phyloP scores from a whole-genome alignment of 2,888 invertebrate genomes.

The Achlya flavicornis region DNA sequence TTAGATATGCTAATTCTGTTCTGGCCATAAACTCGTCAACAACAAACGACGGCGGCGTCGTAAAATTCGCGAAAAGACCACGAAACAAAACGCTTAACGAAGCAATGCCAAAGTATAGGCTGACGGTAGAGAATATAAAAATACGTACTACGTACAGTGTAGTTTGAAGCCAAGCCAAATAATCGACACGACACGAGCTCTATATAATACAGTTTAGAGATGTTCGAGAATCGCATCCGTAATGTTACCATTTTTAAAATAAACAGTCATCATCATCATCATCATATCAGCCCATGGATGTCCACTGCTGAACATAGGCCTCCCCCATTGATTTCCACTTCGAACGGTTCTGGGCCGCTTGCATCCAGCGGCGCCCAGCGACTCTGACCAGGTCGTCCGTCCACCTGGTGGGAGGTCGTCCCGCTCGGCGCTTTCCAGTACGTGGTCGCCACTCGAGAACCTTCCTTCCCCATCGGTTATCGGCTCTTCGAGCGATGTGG shows the following conservation, averaged over 20 bases:
- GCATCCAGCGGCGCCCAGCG: too few relatives aligned
- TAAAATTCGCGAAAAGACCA: constrained; percentile 4
- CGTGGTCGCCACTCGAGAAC: too few relatives aligned
- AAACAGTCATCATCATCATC: too few relatives aligned
- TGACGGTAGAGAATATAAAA: constrained; percentile 55
- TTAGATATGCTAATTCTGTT: constrained; percentile 4
- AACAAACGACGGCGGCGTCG: constrained; percentile 5
- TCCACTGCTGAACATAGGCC: too few relatives aligned
- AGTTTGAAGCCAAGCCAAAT: constrained; percentile 74
- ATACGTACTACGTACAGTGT: constrained; percentile 32
- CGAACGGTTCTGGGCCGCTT: too few relatives aligned
- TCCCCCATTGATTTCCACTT: too few relatives aligned
- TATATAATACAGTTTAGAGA: constrained; percentile 38
- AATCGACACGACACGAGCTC: constrained; percentile 44
- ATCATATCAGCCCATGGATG: too few relatives aligned
- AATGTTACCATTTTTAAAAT: constrained; percentile 13
- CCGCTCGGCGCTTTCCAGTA: too few relatives aligned
- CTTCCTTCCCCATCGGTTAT: too few relatives aligned
- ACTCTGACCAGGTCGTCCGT: too few relatives aligned
- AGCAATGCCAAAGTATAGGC: constrained; percentile 22
- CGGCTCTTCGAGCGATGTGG: too few relatives aligned
- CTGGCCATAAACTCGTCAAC: constrained; percentile 18
- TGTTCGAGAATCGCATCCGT: background rate
- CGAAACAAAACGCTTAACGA: constrained; percentile 10
- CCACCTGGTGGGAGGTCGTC: too few relatives aligned